Conservation (phyloP, 2,888 invertebrate genomes). For the Troides helena region DNA sequence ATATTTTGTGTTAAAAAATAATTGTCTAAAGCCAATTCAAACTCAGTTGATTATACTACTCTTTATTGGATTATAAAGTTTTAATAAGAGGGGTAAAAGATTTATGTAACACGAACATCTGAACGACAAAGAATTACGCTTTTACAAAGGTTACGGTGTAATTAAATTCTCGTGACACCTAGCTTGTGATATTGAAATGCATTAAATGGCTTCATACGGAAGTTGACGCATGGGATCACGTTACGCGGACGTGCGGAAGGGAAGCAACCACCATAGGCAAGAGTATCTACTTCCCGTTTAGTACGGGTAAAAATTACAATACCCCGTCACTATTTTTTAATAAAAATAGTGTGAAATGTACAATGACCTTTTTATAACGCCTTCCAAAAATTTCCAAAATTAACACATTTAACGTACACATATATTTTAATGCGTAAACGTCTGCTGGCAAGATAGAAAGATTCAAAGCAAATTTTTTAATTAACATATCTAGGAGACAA, state of each 20-base stretch:
- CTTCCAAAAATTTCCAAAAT: too few species aligned
- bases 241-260: slow-evolving; percentile 59
- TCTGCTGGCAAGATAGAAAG: too few species aligned
- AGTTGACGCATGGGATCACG: slow-evolving; percentile 66
- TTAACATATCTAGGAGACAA: too few species aligned
- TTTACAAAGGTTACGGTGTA: slow-evolving; percentile 29
- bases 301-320: slow-evolving; percentile 5
- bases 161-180: slow-evolving; percentile 34
- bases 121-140: neutral
- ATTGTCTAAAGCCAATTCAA: neutral
- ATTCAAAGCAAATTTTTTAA: too few species aligned
- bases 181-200: slow-evolving; percentile 50
- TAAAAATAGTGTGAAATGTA: too few species aligned
- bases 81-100: neutral
- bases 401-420: too few species aligned
- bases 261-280: slow-evolving; percentile 21
- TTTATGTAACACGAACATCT: neutral
- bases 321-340: neutral
- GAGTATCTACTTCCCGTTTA: slow-evolving; percentile 34
- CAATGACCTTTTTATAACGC: too few species aligned
- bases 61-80: neutral
- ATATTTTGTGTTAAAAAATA: neutral
- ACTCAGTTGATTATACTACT: neutral
- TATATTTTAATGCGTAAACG: too few species aligned
- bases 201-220: slow-evolving; percentile 75